Evolutionary conservation across 2,113 vertebrate species (phyloP).

Genomic region (Arvicanthis niloticus): DNA sequence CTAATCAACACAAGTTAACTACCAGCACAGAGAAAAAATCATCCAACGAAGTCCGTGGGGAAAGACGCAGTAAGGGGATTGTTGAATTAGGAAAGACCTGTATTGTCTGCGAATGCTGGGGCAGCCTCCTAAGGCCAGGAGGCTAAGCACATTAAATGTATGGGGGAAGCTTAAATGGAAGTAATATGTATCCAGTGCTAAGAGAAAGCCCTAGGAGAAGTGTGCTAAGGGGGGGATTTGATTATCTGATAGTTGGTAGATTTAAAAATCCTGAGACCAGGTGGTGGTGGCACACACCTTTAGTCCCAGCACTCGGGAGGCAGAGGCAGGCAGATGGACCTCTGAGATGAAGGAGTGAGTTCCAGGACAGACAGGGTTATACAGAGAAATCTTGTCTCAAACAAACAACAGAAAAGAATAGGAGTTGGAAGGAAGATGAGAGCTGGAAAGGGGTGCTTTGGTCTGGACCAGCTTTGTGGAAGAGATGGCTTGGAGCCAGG

Average conservation of each 20-base stretch:
- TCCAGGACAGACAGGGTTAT: neutral
- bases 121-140: neutral
- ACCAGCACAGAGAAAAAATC: neutral
- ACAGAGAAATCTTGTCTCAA: neutral
- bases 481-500: neutral
- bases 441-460: neutral
- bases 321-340: neutral
- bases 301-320: neutral
- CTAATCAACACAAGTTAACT: neutral
- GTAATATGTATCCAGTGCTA: neutral
- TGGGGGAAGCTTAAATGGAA: neutral
- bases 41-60: neutral
- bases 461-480: neutral
- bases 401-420: neutral
- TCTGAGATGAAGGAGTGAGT: neutral
- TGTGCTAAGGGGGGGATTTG: neutral
- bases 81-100: neutral
- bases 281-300: neutral
- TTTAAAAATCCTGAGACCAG: neutral
- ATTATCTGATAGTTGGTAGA: neutral
- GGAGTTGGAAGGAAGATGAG: neutral
- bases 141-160: neutral
- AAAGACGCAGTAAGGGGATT: neutral
- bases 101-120: no score
- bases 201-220: neutral